Percentiles rank a stretch among this genome's conserved stretches.
Evolutionary conservation across 2,797 vertebrate species (phyloP).

Genomic region (Crenichthys baileyi): DNA sequence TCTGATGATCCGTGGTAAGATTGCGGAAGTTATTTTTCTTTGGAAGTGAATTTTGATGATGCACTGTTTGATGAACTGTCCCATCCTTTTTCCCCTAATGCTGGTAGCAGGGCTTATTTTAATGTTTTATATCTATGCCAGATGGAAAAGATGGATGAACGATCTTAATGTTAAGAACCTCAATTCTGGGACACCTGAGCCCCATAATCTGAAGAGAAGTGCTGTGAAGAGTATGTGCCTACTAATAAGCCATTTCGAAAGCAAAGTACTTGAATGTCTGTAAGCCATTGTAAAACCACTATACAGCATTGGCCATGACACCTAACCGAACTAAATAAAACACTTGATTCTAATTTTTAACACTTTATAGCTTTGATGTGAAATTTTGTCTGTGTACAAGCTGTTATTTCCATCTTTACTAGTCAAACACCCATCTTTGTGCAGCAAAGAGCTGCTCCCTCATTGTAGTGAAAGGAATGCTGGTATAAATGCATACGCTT

Average conservation of each 20-base stretch:
- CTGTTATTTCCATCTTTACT: neutral
- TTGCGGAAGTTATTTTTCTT: constrained; percentile 65
- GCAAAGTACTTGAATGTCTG: constrained; percentile 3
- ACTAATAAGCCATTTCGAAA: constrained; percentile 23
- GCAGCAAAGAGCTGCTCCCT: neutral
- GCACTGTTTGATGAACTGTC: constrained; percentile 72
- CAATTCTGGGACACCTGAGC: constrained; percentile 49
- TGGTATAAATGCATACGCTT: neutral
- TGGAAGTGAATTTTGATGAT: constrained; percentile 69
- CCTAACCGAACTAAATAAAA: constrained; percentile 34
- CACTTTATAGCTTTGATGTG: constrained; percentile 4
- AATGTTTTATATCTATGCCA: constrained; percentile 49
- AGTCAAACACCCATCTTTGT: neutral
- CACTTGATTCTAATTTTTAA: constrained; percentile 23
- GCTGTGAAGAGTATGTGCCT: constrained; percentile 2
- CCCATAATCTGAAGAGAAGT: constrained; percentile 27
- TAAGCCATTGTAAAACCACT: neutral
- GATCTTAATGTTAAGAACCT: constrained; percentile 41
- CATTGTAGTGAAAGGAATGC: neutral
- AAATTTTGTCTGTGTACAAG: constrained; percentile 21
- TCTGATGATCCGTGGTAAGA: constrained; percentile 64
- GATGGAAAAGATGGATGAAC: constrained; percentile 51
- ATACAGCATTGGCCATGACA: constrained; percentile 12
- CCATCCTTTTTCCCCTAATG: constrained; percentile 43
- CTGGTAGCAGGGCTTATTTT: constrained; percentile 38